Conservation (phyloP, 2,888 invertebrate species). For the Zaprionus bogoriensis region DNA sequence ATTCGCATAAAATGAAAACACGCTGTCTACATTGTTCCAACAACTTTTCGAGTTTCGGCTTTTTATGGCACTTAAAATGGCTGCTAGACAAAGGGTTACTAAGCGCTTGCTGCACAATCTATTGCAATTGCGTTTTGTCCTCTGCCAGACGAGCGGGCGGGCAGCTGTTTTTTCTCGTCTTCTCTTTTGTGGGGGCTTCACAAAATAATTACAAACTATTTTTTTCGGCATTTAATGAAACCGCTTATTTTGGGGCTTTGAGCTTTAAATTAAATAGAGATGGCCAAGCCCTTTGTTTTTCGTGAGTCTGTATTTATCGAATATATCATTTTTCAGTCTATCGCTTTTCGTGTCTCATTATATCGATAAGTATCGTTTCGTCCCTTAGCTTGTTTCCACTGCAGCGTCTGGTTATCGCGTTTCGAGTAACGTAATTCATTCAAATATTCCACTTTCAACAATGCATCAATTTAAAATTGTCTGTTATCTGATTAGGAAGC, state of each 20-base stretch:
- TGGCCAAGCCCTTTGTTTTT: too few species aligned
- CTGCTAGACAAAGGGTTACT: slow-evolving; percentile 74
- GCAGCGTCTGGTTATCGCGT: too few species aligned
- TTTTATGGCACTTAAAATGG: slow-evolving; percentile 80
- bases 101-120: slow-evolving; percentile 58
- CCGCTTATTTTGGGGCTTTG: neutral
- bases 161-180: slow-evolving; percentile 14
- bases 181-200: slow-evolving; percentile 15
- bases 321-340: too few species aligned
- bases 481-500: too few species aligned
- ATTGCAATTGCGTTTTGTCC: slow-evolving; percentile 47
- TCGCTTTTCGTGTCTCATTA: too few species aligned
- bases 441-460: too few species aligned
- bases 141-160: slow-evolving; percentile 11
- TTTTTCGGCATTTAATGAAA: neutral
- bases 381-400: too few species aligned
- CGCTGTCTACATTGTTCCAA: slow-evolving; percentile 82
- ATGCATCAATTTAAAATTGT: too few species aligned
- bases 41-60: slow-evolving; percentile 76
- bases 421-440: too few species aligned
- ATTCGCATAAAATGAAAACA: slow-evolving; percentile 82
- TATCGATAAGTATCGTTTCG: too few species aligned
- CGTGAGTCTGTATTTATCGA: too few species aligned
- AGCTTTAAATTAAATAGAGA: neutral
- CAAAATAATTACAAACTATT: slow-evolving; percentile 51